Conservation (phyloP, 2,888 invertebrate species). For the Leptopterna dolabrata region DNA sequence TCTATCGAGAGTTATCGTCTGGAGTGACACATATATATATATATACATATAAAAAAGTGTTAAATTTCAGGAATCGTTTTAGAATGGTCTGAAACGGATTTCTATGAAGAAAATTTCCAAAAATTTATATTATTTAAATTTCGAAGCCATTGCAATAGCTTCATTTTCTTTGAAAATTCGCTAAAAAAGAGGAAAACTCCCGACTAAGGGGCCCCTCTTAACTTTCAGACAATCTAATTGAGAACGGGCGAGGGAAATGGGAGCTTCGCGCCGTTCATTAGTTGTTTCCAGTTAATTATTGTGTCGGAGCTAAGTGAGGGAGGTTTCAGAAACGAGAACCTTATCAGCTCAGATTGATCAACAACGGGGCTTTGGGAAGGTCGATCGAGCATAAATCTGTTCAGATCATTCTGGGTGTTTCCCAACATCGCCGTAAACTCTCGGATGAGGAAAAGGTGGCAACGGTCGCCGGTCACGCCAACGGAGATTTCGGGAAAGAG, state of each 20-base stretch:
- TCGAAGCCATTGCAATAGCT: too few species aligned
- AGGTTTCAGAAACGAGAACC: slow-evolving; percentile 23
- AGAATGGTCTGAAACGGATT: too few species aligned
- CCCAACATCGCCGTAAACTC: neutral
- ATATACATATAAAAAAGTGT: too few species aligned
- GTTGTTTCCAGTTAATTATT: slow-evolving; percentile 47
- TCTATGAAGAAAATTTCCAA: too few species aligned
- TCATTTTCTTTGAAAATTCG: too few species aligned
- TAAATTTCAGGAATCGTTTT: too few species aligned
- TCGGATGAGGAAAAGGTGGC: slow-evolving; percentile 37
- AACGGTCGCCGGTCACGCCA: slow-evolving; percentile 52
- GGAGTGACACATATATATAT: too few species aligned
- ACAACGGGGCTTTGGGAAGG: neutral
- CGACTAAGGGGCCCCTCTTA: neutral
- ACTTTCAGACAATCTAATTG: slow-evolving; percentile 35
- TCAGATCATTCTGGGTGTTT: slow-evolving; percentile 38
- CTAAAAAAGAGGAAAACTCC: too few species aligned
- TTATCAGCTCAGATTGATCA: slow-evolving; percentile 46
- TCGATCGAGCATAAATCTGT: slow-evolving; percentile 49
- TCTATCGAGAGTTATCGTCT: too few species aligned
- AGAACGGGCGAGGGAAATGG: slow-evolving; percentile 47
- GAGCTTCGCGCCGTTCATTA: slow-evolving; percentile 32
- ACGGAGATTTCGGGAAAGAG: slow-evolving; percentile 42
- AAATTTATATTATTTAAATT: too few species aligned
- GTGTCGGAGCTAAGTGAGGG: slow-evolving; percentile 41